Conservation (phyloP, 2,113 vertebrate genomes). For the Amia ocellicauda region DNA sequence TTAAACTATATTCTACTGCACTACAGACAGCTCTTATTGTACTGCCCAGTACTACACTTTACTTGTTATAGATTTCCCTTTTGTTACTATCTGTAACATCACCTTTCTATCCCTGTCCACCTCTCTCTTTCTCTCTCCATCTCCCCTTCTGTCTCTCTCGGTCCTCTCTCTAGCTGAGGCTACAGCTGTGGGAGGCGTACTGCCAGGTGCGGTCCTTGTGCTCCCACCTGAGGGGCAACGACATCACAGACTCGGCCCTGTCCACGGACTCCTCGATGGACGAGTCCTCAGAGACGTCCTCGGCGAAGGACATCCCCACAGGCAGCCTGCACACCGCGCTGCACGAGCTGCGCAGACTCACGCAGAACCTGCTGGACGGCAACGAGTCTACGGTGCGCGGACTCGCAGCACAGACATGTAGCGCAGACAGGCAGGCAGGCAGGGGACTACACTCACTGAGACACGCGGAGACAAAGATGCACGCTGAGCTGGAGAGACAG, state of each 20-base stretch:
- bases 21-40: no score
- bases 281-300: conserved; percentile 94
- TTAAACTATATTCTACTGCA: no score
- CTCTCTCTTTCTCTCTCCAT: not conserved
- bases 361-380: conserved; percentile 88
- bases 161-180: conserved; percentile 72
- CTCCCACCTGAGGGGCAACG: conserved; percentile 91
- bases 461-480: not conserved
- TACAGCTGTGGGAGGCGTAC: conserved; percentile 96
- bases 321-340: conserved; percentile 87
- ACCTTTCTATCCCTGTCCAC: not conserved
- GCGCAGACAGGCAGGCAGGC: conserved; percentile 62
- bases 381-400: conserved; percentile 83
- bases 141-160: not conserved
- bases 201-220: conserved; percentile 93
- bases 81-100: no score
- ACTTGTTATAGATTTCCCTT: no score
- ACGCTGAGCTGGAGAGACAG: no score
- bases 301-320: conserved; percentile 88
- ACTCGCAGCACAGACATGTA: no score
- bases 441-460: conserved; percentile 62
- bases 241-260: conserved; percentile 91
- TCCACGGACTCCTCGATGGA: conserved; percentile 98
- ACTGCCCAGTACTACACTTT: no score
- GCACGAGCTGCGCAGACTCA: conserved; percentile 87